Evolutionary conservation across 1,140 invertebrate species (phyloP), one percentile per base, ranked within the genome.

Genomic region (Cotesia glomerata): DNA sequence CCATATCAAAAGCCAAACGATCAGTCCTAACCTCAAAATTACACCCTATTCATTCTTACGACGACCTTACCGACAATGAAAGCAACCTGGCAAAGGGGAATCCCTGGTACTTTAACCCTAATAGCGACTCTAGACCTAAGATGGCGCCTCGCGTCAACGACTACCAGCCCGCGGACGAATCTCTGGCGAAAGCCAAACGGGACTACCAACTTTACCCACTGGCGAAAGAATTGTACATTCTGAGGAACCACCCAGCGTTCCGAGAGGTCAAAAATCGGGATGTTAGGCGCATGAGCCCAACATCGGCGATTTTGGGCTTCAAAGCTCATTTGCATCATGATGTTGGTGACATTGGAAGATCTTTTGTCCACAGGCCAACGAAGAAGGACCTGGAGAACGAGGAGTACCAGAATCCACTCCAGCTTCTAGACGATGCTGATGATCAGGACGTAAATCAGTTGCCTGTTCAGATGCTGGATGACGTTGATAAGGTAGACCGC

Each of bases 301-400:
- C 68, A n/a, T 72, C 71, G 5, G 74, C 71, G 7, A 73, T 77
- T 18, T 54, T 77, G 18, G 72, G 74, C 5, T 77, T 77, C 26
- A 77, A 71, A 51, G 76, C 76, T 54, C 76, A 77, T 56, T 73
- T 77, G 71, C 76, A 77, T 65, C 76, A 77, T 36, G 36, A 71
- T 9, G 76, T 77, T 13, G 13, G 62, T 4, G 74, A 77, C 39
- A 77, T 77, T 51, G 76, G 76, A 4, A 77, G 75, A 26, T 64
- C 72, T 11, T 75, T 77, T 59, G 26, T 74, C 54, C 69, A 65
- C 7, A 71, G 26, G 65, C 35, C 61, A 0, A 73, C 32, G 0
- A 66, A 67, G 16, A 75, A 72, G 49, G 36, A 69, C 66, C 65
- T 59, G 7, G 11, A 62, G 32, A n/a, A 34, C 16, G 62, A 64